Percentiles rank a stretch among this genome's conserved stretches.
These are phyloP conservation scores for Phalacrocorax brasilianus DNA, from an alignment of 2,113 vertebrate genomes.

Conservation along the genomic window DNA sequence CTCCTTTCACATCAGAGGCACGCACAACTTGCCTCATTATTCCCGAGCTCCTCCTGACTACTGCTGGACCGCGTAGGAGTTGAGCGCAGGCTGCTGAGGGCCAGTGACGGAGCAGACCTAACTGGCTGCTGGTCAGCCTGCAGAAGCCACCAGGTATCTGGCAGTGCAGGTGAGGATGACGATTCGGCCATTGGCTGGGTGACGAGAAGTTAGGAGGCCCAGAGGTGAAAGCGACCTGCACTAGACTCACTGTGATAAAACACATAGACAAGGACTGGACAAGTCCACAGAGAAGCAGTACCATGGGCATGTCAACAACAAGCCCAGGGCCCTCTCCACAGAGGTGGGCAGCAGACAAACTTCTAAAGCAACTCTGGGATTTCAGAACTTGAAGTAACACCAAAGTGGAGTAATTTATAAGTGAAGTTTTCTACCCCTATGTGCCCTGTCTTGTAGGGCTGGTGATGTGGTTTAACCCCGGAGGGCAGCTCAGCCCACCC, in stretches of 20 bases:
- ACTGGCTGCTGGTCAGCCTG: not conserved
- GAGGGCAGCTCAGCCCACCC: not conserved
- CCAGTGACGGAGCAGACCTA: accelerated
- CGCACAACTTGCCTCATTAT: accelerated
- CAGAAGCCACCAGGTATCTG: no score
- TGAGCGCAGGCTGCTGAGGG: not conserved
- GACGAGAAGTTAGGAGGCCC: no score
- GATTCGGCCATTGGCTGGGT: not conserved
- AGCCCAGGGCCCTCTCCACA: not conserved
- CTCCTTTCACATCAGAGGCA: not conserved
- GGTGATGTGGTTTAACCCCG: not conserved
- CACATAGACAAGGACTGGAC: not conserved
- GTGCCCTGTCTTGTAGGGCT: not conserved
- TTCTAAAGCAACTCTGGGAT: not conserved
- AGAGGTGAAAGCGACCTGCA: not conserved
- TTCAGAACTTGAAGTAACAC: not conserved
- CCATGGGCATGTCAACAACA: accelerated
- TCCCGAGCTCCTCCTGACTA: not conserved
- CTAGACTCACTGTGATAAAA: not conserved
- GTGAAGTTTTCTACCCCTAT: no score
- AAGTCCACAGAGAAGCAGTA: not conserved
- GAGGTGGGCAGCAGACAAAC: not conserved
- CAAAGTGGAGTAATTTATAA: not conserved
- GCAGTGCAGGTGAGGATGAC: not conserved
- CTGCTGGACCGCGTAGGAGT: accelerated